phyloP scores from a whole-genome alignment of 2,113 vertebrate genomes.

The Anolis carolinensis region DNA sequence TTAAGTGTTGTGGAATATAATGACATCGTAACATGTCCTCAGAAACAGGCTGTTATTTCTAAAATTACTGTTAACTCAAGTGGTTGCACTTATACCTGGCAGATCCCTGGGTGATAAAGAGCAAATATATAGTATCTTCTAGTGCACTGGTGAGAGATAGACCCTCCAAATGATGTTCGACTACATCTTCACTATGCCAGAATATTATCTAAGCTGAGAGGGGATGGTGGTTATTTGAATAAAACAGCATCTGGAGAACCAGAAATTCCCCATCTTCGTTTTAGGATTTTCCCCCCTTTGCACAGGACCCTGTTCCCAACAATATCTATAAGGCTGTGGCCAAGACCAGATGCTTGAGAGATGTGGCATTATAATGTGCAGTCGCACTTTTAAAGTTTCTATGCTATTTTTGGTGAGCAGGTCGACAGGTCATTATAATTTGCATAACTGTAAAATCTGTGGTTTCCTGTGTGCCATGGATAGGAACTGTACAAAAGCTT shows the following conservation, averaged over 20 bases:
- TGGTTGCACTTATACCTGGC: background rate
- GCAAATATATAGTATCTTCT: background rate
- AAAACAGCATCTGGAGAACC: background rate
- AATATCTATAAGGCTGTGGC: background rate
- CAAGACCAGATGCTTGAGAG: background rate
- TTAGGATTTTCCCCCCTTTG: background rate
- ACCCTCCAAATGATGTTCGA: background rate
- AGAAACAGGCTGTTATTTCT: background rate
- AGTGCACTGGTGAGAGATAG: background rate
- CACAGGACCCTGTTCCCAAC: background rate
- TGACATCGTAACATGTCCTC: background rate
- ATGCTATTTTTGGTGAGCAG: fast-evolving
- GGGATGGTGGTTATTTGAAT: background rate
- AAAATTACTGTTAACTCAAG: background rate
- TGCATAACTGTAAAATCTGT: slow-evolving; percentile 24
- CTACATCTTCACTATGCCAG: background rate
- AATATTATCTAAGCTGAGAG: background rate
- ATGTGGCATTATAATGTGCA: background rate
- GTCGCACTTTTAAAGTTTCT: background rate
- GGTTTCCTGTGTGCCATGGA: slow-evolving; percentile 49
- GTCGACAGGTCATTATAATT: background rate
- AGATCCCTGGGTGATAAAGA: background rate
- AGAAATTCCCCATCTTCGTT: background rate
- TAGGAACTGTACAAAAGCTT: slow-evolving; percentile 24
- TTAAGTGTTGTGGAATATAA: background rate